Evolutionary conservation across 1,140 invertebrate species (phyloP).

Genomic region (Drosophila gunungcola): DNA sequence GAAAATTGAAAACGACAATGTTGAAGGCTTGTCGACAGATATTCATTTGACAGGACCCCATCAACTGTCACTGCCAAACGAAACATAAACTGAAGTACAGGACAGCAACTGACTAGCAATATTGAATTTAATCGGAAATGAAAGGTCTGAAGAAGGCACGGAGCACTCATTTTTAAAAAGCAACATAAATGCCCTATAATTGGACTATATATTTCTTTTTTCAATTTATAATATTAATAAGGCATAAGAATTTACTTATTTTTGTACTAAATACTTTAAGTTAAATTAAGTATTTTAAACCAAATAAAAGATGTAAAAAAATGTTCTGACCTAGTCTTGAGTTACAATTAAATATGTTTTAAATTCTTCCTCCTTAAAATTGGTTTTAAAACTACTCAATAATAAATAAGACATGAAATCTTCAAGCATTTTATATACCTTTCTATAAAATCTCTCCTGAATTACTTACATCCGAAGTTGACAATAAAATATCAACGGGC

Average conservation of each 20-base stretch:
- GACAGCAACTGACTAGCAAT: constrained; percentile 24
- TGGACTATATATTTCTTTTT: background rate
- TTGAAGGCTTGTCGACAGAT: constrained; percentile 70
- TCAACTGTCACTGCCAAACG: constrained; percentile 59
- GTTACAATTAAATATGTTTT: too few relatives aligned
- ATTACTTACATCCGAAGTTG: background rate
- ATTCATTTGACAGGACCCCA: constrained; percentile 72
- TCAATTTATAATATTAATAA: too few relatives aligned
- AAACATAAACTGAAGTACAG: constrained; percentile 34
- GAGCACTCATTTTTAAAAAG: too few relatives aligned
- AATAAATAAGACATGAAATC: too few relatives aligned
- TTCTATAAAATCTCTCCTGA: background rate
- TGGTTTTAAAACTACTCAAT: too few relatives aligned
- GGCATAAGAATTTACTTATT: too few relatives aligned
- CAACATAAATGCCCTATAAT: background rate
- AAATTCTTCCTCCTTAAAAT: too few relatives aligned
- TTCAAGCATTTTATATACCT: too few relatives aligned
- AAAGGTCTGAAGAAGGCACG: background rate
- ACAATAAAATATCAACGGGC: constrained; percentile 54
- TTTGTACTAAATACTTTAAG: too few relatives aligned
- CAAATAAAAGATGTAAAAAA: too few relatives aligned
- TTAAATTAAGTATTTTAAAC: too few relatives aligned
- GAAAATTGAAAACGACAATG: constrained; percentile 77
- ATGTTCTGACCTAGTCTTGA: too few relatives aligned
- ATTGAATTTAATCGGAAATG: constrained; percentile 1